Evolutionary conservation across 2,113 vertebrate genomes (phyloP), one percentile per base, ranked within the genome.

Genomic region (Oostethus manadensis): DNA sequence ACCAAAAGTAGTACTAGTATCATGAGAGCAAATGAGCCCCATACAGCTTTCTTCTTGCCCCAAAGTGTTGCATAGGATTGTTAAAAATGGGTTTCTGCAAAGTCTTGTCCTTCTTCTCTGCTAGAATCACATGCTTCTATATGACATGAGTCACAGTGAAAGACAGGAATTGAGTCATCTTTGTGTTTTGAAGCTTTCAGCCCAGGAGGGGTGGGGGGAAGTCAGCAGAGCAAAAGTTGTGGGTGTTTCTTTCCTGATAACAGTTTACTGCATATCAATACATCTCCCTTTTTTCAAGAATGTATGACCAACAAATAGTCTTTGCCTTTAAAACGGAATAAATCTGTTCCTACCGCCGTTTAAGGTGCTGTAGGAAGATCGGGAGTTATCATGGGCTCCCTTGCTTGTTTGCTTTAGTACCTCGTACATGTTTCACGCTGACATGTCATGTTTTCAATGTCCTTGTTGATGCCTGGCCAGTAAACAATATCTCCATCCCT

Each of bases 261-360:
- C n/a, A n/a, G n/a, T n/a, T n/a, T n/a, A n/a, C n/a, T n/a, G n/a
- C n/a, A n/a, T n/a, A n/a, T n/a, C n/a, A n/a, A n/a, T n/a, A n/a
- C n/a, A n/a, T n/a, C n/a, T n/a, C n/a, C n/a, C n/a, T n/a, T n/a
- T n/a, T n/a, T n/a, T n/a, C n/a, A n/a, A n/a, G n/a, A n/a, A n/a
- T n/a, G n/a, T n/a, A n/a, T n/a, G n/a, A 74, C 59, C 7, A 56
- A 10, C 17, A 56, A 35, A 55, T 49, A 67, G 21, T 74, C 46
- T 7, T 74, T 67, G 13, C 63, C 63, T 53, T 70, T 35, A 8
- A 47, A n/a, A n/a, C 69, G 58, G 26, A 72, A 64, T 14, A 56
- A 66, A 44, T 78, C 65, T 11, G 55, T 62, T 16, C 50, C 66
- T 11, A 76, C 65, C 17, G 64, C 76, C 18, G 67, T 40, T 51